Percentiles rank a stretch among this genome's conserved stretches.
phyloP scores from a whole-genome alignment of 2,113 vertebrate genomes.

The Poecilia latipinna region DNA sequence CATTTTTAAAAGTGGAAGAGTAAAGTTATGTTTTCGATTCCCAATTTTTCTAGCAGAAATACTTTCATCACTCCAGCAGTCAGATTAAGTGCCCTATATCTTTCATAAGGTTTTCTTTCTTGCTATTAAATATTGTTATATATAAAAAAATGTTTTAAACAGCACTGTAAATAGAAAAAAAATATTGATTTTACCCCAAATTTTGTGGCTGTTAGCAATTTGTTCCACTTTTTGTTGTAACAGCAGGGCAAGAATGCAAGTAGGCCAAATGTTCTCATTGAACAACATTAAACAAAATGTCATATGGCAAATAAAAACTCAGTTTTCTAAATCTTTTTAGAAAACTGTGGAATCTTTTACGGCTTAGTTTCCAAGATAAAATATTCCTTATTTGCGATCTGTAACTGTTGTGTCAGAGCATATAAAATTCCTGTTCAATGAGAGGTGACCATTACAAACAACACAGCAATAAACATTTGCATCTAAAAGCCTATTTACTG shows the following conservation, averaged over 20 bases:
- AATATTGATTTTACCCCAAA: not conserved
- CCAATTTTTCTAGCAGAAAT: too few relatives aligned
- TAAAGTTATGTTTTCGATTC: too few relatives aligned
- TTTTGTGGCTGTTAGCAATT: not conserved
- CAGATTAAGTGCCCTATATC: too few relatives aligned
- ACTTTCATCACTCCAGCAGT: too few relatives aligned
- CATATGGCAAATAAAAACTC: not conserved
- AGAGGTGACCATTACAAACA: slow-evolving; percentile 65
- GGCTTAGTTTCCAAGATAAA: slow-evolving; percentile 6
- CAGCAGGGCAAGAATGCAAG: not conserved
- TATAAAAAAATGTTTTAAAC: too few relatives aligned
- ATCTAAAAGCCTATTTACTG: slow-evolving; percentile 60
- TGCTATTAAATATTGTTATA: too few relatives aligned
- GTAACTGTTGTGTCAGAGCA: slow-evolving; percentile 45
- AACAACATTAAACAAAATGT: not conserved
- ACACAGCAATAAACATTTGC: slow-evolving; percentile 65
- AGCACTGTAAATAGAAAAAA: not conserved
- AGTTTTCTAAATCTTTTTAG: not conserved
- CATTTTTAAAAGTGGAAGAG: too few relatives aligned
- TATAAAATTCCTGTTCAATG: slow-evolving; percentile 56
- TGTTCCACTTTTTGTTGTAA: not conserved
- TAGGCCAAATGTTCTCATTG: not conserved
- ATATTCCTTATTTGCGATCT: slow-evolving; percentile 30
- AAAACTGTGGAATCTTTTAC: not conserved
- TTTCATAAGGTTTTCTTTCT: too few relatives aligned